These are phyloP conservation scores for Hexactinellida sp. DNA, from an alignment of 37 sponge, comb jelly and placozoan genomes.

Conservation along the genomic window DNA sequence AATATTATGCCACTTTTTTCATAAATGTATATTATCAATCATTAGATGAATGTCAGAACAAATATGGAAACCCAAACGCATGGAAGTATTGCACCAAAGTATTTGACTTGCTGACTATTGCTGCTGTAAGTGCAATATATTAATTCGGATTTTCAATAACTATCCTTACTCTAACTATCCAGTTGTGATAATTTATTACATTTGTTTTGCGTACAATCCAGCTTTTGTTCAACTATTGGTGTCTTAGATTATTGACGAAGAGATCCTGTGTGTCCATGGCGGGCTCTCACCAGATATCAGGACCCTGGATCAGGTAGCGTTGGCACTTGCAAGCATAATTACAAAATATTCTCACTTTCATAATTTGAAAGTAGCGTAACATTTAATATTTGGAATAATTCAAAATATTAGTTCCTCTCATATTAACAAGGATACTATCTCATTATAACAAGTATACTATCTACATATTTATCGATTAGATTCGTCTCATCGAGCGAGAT, in stretches of 20 bases:
- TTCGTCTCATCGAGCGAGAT: constrained; percentile 80
- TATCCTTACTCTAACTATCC: neutral
- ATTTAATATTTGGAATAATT: neutral
- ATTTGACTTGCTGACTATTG: constrained; percentile 94
- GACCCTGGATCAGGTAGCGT: constrained; percentile 85
- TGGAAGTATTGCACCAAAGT: constrained; percentile 92
- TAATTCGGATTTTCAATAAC: too few species aligned
- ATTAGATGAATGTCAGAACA: constrained; percentile 94
- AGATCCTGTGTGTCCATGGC: constrained; percentile 95
- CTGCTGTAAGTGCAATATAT: constrained; percentile 65
- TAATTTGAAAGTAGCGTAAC: too few species aligned
- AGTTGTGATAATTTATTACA: neutral
- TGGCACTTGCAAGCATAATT: too few species aligned
- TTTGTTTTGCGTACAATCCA: neutral
- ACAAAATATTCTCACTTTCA: too few species aligned
- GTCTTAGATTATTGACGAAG: constrained; percentile 85
- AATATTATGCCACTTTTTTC: neutral
- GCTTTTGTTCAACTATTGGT: neutral
- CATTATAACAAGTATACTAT: too few species aligned
- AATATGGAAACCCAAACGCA: constrained; percentile 98
- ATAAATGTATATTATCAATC: neutral
- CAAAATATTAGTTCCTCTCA: neutral
- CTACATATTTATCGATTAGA: too few species aligned
- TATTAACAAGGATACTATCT: too few species aligned
- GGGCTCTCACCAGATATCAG: constrained; percentile 97